Percentiles rank a stretch among this genome's conserved stretches.
Evolutionary conservation across 2,797 vertebrate genomes (phyloP).

Genomic region (Perodicticus potto): DNA sequence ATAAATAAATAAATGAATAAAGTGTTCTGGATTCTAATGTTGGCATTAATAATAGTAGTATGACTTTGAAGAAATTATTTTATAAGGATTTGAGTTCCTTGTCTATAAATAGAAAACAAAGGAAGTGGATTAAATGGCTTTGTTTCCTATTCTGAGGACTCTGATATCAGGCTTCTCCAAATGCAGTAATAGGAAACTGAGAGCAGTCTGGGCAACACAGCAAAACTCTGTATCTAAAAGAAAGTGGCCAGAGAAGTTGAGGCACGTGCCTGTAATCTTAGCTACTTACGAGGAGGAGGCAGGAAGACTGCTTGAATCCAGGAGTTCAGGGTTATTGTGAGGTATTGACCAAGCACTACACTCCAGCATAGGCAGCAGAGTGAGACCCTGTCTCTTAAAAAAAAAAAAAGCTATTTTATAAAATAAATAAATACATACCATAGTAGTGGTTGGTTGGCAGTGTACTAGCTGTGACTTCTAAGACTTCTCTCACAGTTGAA

Average conservation of each 20-base stretch:
- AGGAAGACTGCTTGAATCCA: not conserved
- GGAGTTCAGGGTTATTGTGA: not conserved
- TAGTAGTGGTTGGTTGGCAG: not conserved
- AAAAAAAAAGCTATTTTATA: not conserved
- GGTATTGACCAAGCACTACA: not conserved
- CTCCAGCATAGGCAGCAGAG: not conserved
- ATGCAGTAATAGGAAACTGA: not conserved
- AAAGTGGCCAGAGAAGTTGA: not conserved
- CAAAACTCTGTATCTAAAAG: not conserved
- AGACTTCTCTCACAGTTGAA: not conserved
- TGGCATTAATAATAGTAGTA: not conserved
- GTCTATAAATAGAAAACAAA: not conserved
- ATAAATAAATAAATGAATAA: not conserved
- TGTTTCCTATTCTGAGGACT: conserved; percentile 13
- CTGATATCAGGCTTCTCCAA: not conserved
- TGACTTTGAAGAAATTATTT: conserved; percentile 40
- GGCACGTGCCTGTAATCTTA: not conserved
- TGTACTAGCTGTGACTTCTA: not conserved
- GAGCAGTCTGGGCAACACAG: not conserved
- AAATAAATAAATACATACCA: not conserved
- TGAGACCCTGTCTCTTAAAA: not conserved
- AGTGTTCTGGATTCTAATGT: not conserved
- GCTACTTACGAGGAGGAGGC: not conserved
- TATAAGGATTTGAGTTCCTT: not conserved
- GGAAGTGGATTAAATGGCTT: not conserved